Percentiles rank a stretch among this genome's conserved stretches.
These are phyloP conservation scores for Nothobranchius kuhntae DNA, from an alignment of 2,113 vertebrate genomes.

Conservation along the genomic window DNA sequence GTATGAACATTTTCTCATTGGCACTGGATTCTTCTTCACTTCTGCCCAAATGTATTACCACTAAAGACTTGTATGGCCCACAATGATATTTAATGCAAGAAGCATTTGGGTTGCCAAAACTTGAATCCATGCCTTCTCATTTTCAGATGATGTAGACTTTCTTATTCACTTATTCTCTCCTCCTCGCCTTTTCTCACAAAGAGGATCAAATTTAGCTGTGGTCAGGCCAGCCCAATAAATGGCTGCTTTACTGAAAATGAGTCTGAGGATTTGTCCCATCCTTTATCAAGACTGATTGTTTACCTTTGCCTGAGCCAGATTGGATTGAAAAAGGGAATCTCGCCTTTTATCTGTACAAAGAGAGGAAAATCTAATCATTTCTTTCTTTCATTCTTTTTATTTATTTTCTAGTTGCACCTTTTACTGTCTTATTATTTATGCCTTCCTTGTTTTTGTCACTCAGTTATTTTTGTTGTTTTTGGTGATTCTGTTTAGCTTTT, in stretches of 20 bases:
- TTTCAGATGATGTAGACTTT: constrained; percentile 23
- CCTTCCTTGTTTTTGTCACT: constrained; percentile 20
- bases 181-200: constrained; percentile 31
- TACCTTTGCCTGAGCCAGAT: constrained; percentile 74
- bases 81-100: constrained; percentile 35
- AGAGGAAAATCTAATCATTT: constrained; percentile 67
- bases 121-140: background rate
- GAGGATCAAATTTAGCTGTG: constrained; percentile 70
- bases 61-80: constrained; percentile 10
- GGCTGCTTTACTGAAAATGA: constrained; percentile 72
- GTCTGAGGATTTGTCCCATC: constrained; percentile 79
- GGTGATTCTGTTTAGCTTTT: constrained; percentile 3
- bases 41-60: constrained; percentile 23
- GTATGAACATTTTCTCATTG: constrained; percentile 42
- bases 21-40: constrained; percentile 29
- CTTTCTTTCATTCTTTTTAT: constrained; percentile 27
- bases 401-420: constrained; percentile 15
- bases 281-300: constrained; percentile 81
- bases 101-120: constrained; percentile 26
- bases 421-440: constrained; percentile 16
- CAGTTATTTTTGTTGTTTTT: constrained; percentile 17
- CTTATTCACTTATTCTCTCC: background rate
- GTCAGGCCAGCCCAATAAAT: constrained; percentile 70
- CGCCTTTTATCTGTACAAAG: constrained; percentile 62
- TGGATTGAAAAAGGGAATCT: constrained; percentile 69